phyloP scores from a whole-genome alignment of 2,113 vertebrate genomes.

The Synodontis membranacea region DNA sequence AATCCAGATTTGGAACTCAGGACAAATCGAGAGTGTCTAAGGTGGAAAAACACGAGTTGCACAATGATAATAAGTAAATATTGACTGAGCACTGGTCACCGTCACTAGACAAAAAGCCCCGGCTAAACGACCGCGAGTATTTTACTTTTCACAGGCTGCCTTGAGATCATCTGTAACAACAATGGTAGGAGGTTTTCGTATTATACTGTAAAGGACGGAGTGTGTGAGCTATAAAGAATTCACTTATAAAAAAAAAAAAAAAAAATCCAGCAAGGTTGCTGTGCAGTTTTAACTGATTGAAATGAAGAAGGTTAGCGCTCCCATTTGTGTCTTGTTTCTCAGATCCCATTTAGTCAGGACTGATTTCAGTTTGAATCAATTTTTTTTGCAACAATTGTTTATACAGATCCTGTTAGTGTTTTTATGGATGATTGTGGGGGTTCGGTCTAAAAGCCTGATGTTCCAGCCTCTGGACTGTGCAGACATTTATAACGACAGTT shows the following conservation, averaged over 20 bases:
- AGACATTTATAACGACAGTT: slow-evolving; percentile 50
- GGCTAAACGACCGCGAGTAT: neutral
- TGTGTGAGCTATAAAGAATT: neutral
- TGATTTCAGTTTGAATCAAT: neutral
- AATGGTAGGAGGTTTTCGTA: slow-evolving; percentile 3
- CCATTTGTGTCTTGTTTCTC: neutral
- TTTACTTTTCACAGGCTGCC: neutral
- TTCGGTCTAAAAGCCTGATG: slow-evolving; percentile 46
- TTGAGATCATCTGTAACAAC: neutral
- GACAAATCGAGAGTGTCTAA: neutral
- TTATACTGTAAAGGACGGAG: neutral
- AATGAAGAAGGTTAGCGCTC: neutral
- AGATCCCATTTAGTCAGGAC: neutral
- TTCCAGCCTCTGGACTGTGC: slow-evolving; percentile 52
- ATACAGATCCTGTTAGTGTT: slow-evolving; percentile 9
- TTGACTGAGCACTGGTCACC: neutral
- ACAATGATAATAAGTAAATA: slow-evolving; percentile 21
- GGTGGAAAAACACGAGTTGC: neutral
- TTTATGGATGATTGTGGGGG: slow-evolving; percentile 16
- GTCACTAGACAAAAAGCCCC: neutral
- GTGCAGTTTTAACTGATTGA: neutral
- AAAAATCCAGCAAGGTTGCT: neutral
- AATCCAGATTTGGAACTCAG: neutral
- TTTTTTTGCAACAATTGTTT: neutral
- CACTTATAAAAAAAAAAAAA: too few species aligned